Base-by-base conservation (phyloP, 2,113 vertebrate species). In the Melanerpes aurifrons region DNA sequence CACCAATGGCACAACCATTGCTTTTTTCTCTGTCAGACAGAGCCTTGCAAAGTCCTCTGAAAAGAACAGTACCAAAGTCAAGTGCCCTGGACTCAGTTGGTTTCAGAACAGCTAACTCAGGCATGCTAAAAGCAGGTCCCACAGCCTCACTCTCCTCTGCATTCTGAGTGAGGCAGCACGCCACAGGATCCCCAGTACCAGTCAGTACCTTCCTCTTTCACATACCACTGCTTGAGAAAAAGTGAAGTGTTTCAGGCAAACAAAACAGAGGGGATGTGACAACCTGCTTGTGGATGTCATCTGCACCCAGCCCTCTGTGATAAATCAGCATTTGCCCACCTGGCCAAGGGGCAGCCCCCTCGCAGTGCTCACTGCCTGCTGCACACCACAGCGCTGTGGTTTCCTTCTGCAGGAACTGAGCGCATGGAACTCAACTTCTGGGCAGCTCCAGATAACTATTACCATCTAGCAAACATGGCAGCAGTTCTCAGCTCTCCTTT, bases 221-320 rank as follows among this genome's bases (percentile, higher is more conserved):
- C 26, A 15, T 8, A 50, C 3, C 2, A 0, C 29, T 47, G 25
- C n/a, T 37, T 9, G 21, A 84, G 67, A 78, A 64, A 63, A 48
- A 8, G 6, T 12, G 8, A n/a, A 81, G 20, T 9, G 12, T 26
- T 62, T 15, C 1, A 19, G 48, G 53, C 1, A 20, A 20, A 57
- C 9, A 15, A 62, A 76, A 28, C 0, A 0, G 19, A 12, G 79
- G 26, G 37, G 28, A 43, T 89, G 53, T 0, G 0, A 72, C 35
- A 66, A 53, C 50, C 56, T 2, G 1, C 26, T 22, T 6, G 7
- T 68, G 17, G 16, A 31, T n/a, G 28, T 37, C 9, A 66, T 21
- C 19, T 1, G 2, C 11, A 64, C 58, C 28, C 62, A 45, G 35
- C 57, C 70, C 18, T 43, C 66, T 5, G 48, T 5, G 47, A 31